A percentile compares a stretch with the other conserved stretches of the same genome.
These are phyloP conservation scores for Manacus vitellinus DNA, from an alignment of 2,113 vertebrate species.

Conservation along the genomic window DNA sequence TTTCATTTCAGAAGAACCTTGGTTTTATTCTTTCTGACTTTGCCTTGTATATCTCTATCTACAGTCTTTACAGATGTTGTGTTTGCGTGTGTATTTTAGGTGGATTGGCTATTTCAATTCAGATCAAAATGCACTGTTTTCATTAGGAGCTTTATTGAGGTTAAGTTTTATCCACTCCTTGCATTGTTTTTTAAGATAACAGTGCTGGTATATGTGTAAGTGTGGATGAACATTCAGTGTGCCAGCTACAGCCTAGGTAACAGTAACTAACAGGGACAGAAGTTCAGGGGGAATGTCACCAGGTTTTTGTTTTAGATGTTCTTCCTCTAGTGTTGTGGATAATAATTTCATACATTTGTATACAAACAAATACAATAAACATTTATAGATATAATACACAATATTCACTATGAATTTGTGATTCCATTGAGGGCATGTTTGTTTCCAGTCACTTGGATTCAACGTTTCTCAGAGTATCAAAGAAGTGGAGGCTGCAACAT, in stretches of 20 bases:
- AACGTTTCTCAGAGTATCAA: background rate
- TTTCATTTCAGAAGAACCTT: background rate
- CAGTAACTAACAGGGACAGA: no score
- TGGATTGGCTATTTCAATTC: background rate
- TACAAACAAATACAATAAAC: background rate
- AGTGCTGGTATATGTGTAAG: background rate
- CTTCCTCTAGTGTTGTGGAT: background rate
- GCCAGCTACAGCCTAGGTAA: background rate
- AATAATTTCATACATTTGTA: background rate
- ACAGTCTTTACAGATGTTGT: background rate
- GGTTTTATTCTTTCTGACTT: background rate
- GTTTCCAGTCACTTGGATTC: background rate
- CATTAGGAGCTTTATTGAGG: background rate
- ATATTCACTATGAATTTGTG: background rate
- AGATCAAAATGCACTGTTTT: background rate
- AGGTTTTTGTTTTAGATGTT: background rate
- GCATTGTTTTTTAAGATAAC: background rate
- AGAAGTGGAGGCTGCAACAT: background rate
- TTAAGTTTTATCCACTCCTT: background rate
- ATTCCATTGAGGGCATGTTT: background rate
- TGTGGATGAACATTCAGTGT: background rate
- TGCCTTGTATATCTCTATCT: background rate
- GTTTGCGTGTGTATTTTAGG: background rate
- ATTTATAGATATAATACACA: background rate
- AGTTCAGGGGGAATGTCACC: background rate